Evolutionary conservation across 2,888 invertebrate genomes (phyloP), one percentile per base, ranked within the genome.

Genomic region (Rhogogaster chlorosoma): DNA sequence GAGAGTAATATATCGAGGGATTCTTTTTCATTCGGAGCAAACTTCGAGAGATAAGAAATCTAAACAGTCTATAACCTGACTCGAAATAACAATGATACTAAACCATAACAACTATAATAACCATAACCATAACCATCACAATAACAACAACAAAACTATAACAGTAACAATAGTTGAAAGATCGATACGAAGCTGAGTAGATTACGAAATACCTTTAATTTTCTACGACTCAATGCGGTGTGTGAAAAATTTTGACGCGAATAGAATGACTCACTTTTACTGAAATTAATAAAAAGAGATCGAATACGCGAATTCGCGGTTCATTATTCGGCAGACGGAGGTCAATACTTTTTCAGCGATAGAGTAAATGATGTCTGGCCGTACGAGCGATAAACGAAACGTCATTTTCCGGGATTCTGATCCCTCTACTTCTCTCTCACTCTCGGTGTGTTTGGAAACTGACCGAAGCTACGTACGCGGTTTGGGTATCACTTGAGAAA

Each of bases 331-430:
- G 36, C 70, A 32, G 36, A n/a, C 36, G 9, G 32, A 36, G 42
- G 73, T 38, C 42, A 42, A 73, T 29, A 73, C 1, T 42, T 73
- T 42, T 22, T 12, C 42, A n/a, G 38, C 22, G 22, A 73, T 42
- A 15, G 42, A 26, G 42, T 73, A 73, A 73, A 1, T 22, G 22
- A 73, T 73, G 29, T 73, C 38, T 73, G 73, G 10, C n/a, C 2
- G 32, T 67, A 67, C 38, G 42, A 73, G n/a, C 10, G 42, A 73
- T 73, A 42, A 42, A 73, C 26, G 73, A 42, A 73, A 73, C 73
- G 73, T 73, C 73, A 73, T 73, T 42, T 73, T 73, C 42, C 73
- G 42, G 7, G 36, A 42, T 22, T 42, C n/a, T 15, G 26, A 61
- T 61, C 12, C 26, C 61, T 26, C 61, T 61, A 26, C 26, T 61